phyloP scores from a whole-genome alignment of 2,797 vertebrate species.

The Tarsius wallacei region DNA sequence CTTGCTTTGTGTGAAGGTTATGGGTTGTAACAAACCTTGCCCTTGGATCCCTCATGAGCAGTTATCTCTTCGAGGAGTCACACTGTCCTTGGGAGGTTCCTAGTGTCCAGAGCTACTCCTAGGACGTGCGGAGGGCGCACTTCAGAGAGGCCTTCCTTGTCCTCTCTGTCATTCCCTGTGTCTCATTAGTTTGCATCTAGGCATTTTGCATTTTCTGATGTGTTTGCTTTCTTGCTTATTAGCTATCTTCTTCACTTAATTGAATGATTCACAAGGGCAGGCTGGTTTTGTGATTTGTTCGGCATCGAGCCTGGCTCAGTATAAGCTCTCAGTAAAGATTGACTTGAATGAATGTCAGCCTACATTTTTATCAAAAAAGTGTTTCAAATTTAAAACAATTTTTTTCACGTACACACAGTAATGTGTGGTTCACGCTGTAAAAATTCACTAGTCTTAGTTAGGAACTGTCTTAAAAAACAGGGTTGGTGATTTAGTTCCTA shows the following conservation, averaged over 20 bases:
- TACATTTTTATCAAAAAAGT: slow-evolving; percentile 30
- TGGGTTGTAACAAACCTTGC: neutral
- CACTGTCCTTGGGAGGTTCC: neutral
- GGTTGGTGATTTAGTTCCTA: neutral
- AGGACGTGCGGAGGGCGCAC: neutral
- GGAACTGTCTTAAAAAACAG: slow-evolving; percentile 12
- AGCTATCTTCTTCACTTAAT: neutral
- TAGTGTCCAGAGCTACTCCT: neutral
- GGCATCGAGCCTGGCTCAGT: neutral
- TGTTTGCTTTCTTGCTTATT: slow-evolving; percentile 52
- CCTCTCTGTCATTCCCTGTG: neutral
- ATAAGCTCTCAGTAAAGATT: neutral
- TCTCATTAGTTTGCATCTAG: neutral
- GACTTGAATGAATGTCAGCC: slow-evolving; percentile 1
- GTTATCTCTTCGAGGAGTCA: slow-evolving; percentile 23
- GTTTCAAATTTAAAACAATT: neutral
- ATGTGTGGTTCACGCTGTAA: neutral
- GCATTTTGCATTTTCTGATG: neutral
- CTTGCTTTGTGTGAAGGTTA: slow-evolving; percentile 16
- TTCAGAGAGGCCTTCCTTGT: neutral
- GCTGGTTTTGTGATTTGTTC: neutral
- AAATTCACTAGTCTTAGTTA: neutral
- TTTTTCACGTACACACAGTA: neutral
- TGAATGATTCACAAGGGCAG: neutral
- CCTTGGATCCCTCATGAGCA: neutral